These are phyloP conservation scores for Drosophila lini DNA, from an alignment of 1,140 invertebrate species.

Conservation along the genomic window DNA sequence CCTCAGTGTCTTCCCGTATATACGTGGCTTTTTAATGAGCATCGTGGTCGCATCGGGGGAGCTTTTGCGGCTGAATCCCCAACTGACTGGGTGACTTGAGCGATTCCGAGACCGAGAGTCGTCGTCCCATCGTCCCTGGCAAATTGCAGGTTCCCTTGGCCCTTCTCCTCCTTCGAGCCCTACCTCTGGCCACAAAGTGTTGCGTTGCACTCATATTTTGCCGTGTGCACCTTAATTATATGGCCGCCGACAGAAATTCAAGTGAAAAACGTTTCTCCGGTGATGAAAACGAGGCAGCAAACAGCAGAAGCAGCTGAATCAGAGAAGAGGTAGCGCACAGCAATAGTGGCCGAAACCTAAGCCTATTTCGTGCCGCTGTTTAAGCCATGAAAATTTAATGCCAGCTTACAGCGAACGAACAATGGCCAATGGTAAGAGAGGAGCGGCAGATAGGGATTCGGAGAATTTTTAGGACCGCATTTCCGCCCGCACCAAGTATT, in stretches of 20 bases:
- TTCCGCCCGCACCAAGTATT: conserved; percentile 70
- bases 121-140: conserved; percentile 41
- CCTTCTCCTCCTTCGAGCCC: conserved; percentile 4
- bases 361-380: conserved; percentile 80
- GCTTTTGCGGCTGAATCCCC: conserved; percentile 32
- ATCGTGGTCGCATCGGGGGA: conserved; percentile 56
- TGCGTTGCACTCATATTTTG: conserved; percentile 80
- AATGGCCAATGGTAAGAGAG: conserved; percentile 53
- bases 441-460: conserved; percentile 34
- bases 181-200: conserved; percentile 45
- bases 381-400: conserved; percentile 81
- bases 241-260: conserved; percentile 79
- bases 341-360: conserved; percentile 57
- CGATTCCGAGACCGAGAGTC: conserved; percentile 38
- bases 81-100: conserved; percentile 33
- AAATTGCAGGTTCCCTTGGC: conserved; percentile 71
- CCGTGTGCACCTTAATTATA: conserved; percentile 81
- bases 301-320: conserved; percentile 5
- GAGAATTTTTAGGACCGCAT: conserved; percentile 69
- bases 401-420: conserved; percentile 68
- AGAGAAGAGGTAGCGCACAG: conserved; percentile 17
- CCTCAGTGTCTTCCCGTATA: conserved; percentile 29
- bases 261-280: conserved; percentile 66
- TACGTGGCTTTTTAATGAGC: conserved; percentile 74
- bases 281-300: conserved; percentile 42